Percentiles rank a stretch among this genome's conserved stretches.
Conservation (phyloP, 2,113 vertebrate species). For the Phyllostomus discolor region DNA sequence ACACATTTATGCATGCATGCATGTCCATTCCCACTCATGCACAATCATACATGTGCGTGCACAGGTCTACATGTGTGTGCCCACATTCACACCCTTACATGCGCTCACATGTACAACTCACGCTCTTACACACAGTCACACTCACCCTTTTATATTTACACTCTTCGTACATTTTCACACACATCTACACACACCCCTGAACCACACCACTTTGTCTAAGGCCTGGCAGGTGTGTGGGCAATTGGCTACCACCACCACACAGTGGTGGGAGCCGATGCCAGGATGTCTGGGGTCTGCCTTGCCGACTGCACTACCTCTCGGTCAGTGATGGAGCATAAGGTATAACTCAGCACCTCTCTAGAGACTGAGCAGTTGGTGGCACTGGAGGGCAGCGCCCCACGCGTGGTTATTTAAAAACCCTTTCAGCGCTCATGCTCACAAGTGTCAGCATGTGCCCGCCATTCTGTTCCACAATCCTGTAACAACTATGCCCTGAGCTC, state of each 20-base stretch:
- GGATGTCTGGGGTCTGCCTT: neutral
- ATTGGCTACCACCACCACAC: neutral
- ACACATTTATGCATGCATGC: neutral
- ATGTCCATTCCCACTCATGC: neutral
- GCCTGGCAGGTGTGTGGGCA: neutral
- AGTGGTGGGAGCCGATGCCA: fast-evolving
- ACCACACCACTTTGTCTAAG: neutral
- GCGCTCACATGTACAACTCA: neutral
- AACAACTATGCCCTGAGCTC: neutral
- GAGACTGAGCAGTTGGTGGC: neutral
- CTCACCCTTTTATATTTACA: neutral
- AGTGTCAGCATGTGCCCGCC: neutral
- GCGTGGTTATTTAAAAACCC: neutral
- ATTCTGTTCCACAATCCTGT: neutral
- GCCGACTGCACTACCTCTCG: neutral
- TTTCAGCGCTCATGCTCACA: neutral
- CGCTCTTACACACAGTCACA: neutral
- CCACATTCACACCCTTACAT: neutral
- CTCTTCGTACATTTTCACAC: neutral
- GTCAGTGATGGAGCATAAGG: neutral
- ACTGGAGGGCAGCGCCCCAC: neutral
- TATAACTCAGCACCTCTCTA: neutral
- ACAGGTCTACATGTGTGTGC: neutral
- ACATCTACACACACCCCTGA: neutral
- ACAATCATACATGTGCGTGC: no score